Base-by-base conservation (phyloP, 2,888 invertebrate species). In the Xestoiulus laeticollis region DNA sequence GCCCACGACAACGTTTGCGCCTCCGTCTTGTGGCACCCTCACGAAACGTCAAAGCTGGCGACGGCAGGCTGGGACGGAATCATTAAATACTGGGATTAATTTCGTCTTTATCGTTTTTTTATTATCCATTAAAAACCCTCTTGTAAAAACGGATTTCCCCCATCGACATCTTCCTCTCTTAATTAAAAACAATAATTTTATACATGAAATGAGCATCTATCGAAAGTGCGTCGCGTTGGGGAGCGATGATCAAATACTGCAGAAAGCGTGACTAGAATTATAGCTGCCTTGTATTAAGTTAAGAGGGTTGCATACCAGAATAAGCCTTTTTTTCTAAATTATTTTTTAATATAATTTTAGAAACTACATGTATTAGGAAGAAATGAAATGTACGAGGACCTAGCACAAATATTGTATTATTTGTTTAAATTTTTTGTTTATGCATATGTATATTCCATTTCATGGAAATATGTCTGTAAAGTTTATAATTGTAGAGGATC, bases 31-130 rank as follows among this genome's bases (percentile, higher is more conserved):
- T 99, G 99, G 99, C 99, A 99, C 93, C 99, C 99, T 0, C 99
- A 99, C 91, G 99, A 99, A 92, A 96, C 99, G 2, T 98, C 98
- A 91, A 96, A 97, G 92, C 94, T 99, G 88, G 96, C 97, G n/a
- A 98, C 99, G 0, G 98, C 98, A 82, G 99, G 99, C 86, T 99
- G 99, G 99, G 99, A 99, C 93, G 98, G 98, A 8, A 93, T 97
- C 89, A 98, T 99, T 90, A 99, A 99, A 92, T 98, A 97, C 92
- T 99, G 99, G 99, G 99, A 99, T 93, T 99, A 94, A 89, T 84
- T 84, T 5, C 43, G 32, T 48, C 33, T n/a, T 84, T 5, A 84
- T 33, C 33, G 14, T 22, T 68, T 68, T 59, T 59, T 84, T 38
- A 84, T 84, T 43, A 84, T 84, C 22, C 33, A 38, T 33, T 84